phyloP scores from a whole-genome alignment of 2,113 vertebrate genomes.

The Neotoma lepida region DNA sequence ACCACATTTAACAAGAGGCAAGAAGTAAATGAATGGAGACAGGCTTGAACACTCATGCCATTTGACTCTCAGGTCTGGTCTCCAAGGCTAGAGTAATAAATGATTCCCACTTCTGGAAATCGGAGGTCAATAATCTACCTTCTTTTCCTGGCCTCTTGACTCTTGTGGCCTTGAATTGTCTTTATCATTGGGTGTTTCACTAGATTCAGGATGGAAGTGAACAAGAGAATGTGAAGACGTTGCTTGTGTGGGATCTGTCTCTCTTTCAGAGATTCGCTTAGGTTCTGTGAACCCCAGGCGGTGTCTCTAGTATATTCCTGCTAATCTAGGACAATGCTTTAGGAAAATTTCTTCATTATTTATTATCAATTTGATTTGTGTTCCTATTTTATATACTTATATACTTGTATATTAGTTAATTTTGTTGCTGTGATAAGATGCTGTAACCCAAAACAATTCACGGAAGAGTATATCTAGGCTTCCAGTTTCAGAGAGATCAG shows the following conservation, averaged over 20 bases:
- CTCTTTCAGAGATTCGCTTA: neutral
- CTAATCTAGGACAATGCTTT: neutral
- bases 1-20: neutral
- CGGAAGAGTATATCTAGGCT: neutral
- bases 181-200: neutral
- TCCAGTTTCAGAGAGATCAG: neutral
- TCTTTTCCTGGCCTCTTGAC: neutral
- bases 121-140: neutral
- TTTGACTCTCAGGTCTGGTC: neutral
- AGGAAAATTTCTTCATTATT: neutral
- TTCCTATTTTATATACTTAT: neutral
- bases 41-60: neutral
- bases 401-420: neutral
- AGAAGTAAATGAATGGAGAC: neutral
- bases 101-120: neutral
- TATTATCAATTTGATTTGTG: neutral
- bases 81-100: neutral
- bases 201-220: neutral
- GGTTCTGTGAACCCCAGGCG: neutral
- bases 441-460: neutral
- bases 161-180: neutral
- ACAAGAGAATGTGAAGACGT: neutral
- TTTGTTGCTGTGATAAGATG: neutral
- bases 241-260: neutral
- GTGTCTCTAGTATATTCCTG: neutral